These are phyloP conservation scores for Anguilla rostrata DNA, from an alignment of 2,113 vertebrate genomes.

Conservation along the genomic window DNA sequence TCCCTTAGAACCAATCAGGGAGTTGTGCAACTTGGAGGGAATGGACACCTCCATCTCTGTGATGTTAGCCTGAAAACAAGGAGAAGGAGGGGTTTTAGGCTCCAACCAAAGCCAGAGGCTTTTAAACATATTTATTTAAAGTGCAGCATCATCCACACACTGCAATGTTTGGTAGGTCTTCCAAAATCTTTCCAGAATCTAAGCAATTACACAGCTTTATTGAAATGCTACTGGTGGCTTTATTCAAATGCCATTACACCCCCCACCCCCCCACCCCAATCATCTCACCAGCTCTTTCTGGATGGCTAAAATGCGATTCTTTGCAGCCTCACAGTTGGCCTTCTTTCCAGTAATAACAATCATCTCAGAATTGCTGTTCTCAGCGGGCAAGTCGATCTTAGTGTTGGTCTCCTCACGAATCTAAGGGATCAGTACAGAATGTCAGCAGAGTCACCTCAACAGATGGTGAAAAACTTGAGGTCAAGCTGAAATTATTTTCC, in stretches of 20 bases:
- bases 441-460: not conserved
- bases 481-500: not conserved
- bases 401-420: constrained; percentile 99
- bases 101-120: not conserved
- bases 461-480: not conserved
- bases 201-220: not conserved
- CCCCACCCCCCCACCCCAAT: too few species aligned
- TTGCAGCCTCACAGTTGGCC: constrained; percentile 91
- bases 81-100: not conserved
- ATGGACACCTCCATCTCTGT: constrained; percentile 93
- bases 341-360: constrained; percentile 98
- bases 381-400: constrained; percentile 96
- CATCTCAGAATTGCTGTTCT: constrained; percentile 97
- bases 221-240: not conserved
- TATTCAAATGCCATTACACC: not conserved
- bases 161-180: not conserved
- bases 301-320: constrained; percentile 88
- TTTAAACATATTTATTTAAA: too few species aligned
- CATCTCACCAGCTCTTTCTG: constrained; percentile 90
- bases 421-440: constrained; percentile 55
- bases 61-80: constrained; percentile 84
- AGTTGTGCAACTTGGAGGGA: constrained; percentile 94
- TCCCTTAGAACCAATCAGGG: constrained; percentile 94
- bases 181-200: too few species aligned
- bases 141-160: too few species aligned